These are phyloP conservation scores for Perccottus glenii DNA, from an alignment of 2,113 vertebrate genomes.

Conservation along the genomic window DNA sequence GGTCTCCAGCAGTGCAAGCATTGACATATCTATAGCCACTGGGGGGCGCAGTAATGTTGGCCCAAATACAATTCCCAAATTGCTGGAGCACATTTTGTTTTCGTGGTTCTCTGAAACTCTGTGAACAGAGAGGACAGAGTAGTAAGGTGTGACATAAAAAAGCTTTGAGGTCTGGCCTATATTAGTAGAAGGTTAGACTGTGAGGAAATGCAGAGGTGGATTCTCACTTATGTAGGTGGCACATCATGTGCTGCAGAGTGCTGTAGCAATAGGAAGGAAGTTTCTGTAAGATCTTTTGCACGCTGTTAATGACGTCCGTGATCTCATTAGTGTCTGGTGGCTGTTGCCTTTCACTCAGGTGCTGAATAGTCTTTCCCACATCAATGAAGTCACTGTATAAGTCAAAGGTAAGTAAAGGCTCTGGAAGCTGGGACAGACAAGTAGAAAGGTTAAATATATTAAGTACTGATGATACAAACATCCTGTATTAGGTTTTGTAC, in stretches of 20 bases:
- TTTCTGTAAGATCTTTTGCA: constrained; percentile 81
- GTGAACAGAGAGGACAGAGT: constrained; percentile 12
- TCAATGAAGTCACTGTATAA: constrained; percentile 85
- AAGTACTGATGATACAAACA: no score
- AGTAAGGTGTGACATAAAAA: not conserved
- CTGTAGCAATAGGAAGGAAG: constrained; percentile 85
- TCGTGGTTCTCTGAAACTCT: constrained; percentile 87
- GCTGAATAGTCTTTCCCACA: constrained; percentile 83
- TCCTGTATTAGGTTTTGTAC: constrained; percentile 65
- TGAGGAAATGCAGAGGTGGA: not conserved
- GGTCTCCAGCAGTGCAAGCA: constrained; percentile 85
- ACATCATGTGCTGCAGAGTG: constrained; percentile 84
- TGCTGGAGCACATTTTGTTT: constrained; percentile 93
- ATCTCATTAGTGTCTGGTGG: constrained; percentile 50
- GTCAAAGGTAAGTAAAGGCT: constrained; percentile 85
- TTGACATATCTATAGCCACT: constrained; percentile 73
- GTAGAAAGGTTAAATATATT: not conserved
- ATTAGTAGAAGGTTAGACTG: not conserved
- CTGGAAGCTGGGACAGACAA: constrained; percentile 83
- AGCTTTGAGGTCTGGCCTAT: not conserved
- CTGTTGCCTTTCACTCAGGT: constrained; percentile 62
- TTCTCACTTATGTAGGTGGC: constrained; percentile 86
- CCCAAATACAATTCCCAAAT: constrained; percentile 93
- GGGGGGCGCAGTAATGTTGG: constrained; percentile 87
- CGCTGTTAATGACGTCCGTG: constrained; percentile 57